Conservation (phyloP, 2,888 invertebrate genomes). For the Polylopha cassiicola region DNA sequence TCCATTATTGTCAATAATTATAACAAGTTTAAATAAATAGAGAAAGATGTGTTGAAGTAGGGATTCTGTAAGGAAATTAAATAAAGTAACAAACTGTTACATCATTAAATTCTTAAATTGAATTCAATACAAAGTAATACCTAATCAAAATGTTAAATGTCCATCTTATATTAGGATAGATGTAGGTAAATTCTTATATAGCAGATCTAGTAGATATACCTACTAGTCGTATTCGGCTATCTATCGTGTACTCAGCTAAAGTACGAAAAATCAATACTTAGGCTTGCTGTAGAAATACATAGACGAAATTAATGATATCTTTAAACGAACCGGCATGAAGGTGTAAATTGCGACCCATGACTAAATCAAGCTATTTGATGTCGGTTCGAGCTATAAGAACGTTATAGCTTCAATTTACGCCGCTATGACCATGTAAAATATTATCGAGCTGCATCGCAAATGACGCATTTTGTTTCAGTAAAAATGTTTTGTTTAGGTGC, state of each 20-base stretch:
- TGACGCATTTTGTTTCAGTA: constrained; percentile 53
- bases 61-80: too few relatives aligned
- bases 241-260: constrained; percentile 48
- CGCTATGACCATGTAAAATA: constrained; percentile 6
- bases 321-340: constrained; percentile 17
- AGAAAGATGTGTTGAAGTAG: too few relatives aligned
- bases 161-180: too few relatives aligned
- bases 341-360: background rate
- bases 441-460: constrained; percentile 20
- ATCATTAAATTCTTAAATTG: too few relatives aligned
- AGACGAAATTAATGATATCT: constrained; percentile 25
- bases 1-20: too few relatives aligned
- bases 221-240: constrained; percentile 31
- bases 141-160: too few relatives aligned
- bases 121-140: too few relatives aligned
- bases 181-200: too few relatives aligned
- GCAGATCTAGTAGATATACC: constrained; percentile 3
- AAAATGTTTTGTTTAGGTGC: constrained; percentile 58
- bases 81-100: too few relatives aligned
- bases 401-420: constrained; percentile 4
- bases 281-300: constrained; percentile 35
- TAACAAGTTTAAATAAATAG: too few relatives aligned
- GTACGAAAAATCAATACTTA: constrained; percentile 66
- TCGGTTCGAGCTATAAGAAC: constrained; percentile 10
- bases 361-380: constrained; percentile 15